A percentile compares a stretch with the other conserved stretches of the same genome.
Conservation (phyloP, 2,888 invertebrate species). For the Drosophila koepferae region DNA sequence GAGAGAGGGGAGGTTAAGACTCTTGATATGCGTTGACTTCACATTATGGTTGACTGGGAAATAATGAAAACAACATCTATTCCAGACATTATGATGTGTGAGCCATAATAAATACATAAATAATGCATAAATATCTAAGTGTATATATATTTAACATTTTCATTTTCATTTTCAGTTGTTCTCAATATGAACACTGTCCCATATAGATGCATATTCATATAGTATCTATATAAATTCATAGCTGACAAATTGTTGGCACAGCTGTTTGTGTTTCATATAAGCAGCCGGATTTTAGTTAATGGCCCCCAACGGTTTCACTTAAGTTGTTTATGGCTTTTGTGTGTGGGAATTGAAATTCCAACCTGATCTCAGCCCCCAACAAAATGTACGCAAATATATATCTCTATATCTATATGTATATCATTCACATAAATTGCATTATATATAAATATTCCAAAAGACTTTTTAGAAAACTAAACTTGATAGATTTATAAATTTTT, state of each 20-base stretch:
- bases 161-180: constrained; percentile 28
- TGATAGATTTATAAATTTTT: constrained; percentile 38
- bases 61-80: constrained; percentile 37
- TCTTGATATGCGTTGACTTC: constrained; percentile 32
- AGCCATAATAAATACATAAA: not conserved
- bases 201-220: constrained; percentile 9
- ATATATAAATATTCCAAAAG: constrained; percentile 32
- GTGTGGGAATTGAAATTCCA: constrained; percentile 55
- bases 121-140: constrained; percentile 1
- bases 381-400: constrained; percentile 11
- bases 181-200: constrained; percentile 33
- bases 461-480: constrained; percentile 20
- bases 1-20: constrained; percentile 49
- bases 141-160: not conserved
- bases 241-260: constrained; percentile 79
- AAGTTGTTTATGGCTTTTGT: constrained; percentile 78
- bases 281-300: constrained; percentile 75
- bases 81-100: constrained; percentile 23
- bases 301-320: constrained; percentile 80
- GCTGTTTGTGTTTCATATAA: constrained; percentile 78
- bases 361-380: constrained; percentile 33
- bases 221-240: constrained; percentile 39
- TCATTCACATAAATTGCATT: constrained; percentile 41
- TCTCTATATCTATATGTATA: not conserved
- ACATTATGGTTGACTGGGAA: constrained; percentile 32